These are phyloP conservation scores for Prenolepis imparis DNA, from an alignment of 2,888 invertebrate species.

Conservation along the genomic window DNA sequence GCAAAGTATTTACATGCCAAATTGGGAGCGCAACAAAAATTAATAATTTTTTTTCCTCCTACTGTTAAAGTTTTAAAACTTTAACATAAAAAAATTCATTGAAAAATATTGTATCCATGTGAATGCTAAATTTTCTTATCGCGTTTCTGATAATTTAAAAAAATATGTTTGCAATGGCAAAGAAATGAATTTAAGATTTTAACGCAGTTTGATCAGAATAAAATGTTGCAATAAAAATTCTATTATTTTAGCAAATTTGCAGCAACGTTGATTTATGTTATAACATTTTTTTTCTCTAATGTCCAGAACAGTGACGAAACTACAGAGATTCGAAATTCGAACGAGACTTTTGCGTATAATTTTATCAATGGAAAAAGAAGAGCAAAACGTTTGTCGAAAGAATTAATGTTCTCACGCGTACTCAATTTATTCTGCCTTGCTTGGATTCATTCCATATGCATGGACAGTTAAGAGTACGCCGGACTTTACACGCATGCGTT, in stretches of 20 bases:
- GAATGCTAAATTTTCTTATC: not conserved
- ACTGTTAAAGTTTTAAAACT: not conserved
- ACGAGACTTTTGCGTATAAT: constrained; percentile 15
- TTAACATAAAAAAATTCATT: not conserved
- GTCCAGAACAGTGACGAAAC: not conserved
- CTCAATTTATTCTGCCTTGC: constrained; percentile 64
- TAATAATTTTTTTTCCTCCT: not conserved
- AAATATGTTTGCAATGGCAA: not conserved
- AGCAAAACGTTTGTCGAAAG: constrained; percentile 14
- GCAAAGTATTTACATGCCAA: not conserved
- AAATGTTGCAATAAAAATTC: not conserved
- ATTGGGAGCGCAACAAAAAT: not conserved
- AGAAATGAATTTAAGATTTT: not conserved
- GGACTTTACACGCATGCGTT: constrained; percentile 52
- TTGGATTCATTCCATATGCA: constrained; percentile 60
- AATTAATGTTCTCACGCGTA: constrained; percentile 58
- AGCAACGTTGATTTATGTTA: not conserved
- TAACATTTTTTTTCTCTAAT: not conserved
- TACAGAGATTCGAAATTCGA: not conserved
- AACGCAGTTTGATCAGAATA: not conserved
- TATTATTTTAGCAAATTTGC: not conserved
- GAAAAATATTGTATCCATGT: not conserved
- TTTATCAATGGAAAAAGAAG: constrained; percentile 12
- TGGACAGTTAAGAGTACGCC: constrained; percentile 57
- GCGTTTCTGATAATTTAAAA: not conserved